Base-by-base conservation (phyloP, 30 jellyfish, hydroid and myxozoan species). In the Haliclystus octoradiatus region DNA sequence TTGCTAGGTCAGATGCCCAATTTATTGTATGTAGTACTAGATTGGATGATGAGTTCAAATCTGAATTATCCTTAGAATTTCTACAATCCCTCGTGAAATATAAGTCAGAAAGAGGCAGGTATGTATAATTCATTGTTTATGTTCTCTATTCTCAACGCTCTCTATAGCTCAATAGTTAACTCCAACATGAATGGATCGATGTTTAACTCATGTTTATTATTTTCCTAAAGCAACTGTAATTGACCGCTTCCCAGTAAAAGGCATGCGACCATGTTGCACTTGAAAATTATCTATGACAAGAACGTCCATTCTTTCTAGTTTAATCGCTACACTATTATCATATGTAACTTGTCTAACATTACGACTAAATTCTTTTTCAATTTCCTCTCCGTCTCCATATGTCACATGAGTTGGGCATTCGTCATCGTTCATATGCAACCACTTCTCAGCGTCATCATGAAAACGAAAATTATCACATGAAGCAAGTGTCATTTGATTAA, bases 351-450 rank as follows among this genome's bases (percentile, higher is more conserved):
- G 80, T 35, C 95, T 66, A 50, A 76, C 71, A 33, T 84, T 88
- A 52, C 71, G 93, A 15, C 76, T 13, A 33, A 76, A 66, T 30
- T 77, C 93, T 7, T 80, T 80, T 62, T 84, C 92, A 31, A 84
- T 40, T 71, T 84, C 95, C 72, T 84, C 95, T 13, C 95, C 95
- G 63, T 84, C 93, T 30, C 95, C 95, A 49, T 84, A 84, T 3
- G 95, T 77, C 26, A 79, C 65, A 72, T 84, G 95, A 24, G 75
- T 51, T 5, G 88, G 85, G 74, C 69, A 76, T 53, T 71, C 47
- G 64, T 76, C 49, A 63, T 76, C 88, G 19, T 83, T 85, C n/a
- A 84, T 49, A 50, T 65, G 57, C 9, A 19, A 67, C 31, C 31
- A 26, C 14, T 53, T 19, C 46, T 69, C 27, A 53, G 60, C 75